Evolutionary conservation across 2,113 vertebrate genomes (phyloP).

Genomic region (Lepidothrix coronata): DNA sequence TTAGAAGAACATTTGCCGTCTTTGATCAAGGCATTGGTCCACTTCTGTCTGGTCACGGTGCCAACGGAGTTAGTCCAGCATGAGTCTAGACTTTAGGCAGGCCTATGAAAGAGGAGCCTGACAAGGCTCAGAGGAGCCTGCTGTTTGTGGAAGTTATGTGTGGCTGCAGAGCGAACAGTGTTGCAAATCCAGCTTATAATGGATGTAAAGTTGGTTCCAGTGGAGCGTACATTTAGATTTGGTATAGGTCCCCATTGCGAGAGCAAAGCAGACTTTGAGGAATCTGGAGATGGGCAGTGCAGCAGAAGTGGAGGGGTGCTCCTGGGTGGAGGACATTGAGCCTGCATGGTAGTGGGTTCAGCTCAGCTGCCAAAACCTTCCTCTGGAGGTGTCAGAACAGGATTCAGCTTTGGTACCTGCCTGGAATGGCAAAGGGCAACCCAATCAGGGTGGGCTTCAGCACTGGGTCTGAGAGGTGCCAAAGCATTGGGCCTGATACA

Average conservation of each 20-base stretch:
- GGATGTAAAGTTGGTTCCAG: background rate
- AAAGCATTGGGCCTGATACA: background rate
- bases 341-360: background rate
- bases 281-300: accelerated
- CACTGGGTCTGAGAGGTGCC: background rate
- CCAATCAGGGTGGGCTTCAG: background rate
- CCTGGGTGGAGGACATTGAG: accelerated
- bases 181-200: background rate
- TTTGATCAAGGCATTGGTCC: background rate
- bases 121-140: background rate
- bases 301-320: accelerated
- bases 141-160: background rate
- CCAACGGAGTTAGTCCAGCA: background rate
- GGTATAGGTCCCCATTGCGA: background rate
- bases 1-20: background rate
- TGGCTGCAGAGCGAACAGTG: background rate
- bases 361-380: background rate
- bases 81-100: background rate
- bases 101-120: background rate
- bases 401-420: accelerated
- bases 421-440: background rate
- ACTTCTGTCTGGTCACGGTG: background rate
- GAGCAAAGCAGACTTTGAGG: background rate
- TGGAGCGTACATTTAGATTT: background rate
- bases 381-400: background rate